phyloP scores from a whole-genome alignment of 2,797 vertebrate species.

The Manis crassicaudata region DNA sequence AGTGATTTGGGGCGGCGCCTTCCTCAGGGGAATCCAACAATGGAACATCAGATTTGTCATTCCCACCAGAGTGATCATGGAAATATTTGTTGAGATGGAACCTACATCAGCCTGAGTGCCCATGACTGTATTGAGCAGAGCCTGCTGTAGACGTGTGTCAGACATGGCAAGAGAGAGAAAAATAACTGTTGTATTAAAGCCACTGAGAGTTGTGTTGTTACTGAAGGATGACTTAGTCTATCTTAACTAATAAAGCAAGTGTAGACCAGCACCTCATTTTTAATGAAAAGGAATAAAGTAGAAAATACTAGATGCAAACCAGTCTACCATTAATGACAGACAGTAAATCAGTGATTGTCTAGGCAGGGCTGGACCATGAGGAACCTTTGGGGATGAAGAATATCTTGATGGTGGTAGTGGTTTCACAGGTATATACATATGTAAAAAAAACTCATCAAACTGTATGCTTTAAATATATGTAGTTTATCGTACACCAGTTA shows the following conservation, averaged over 20 bases:
- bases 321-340: neutral
- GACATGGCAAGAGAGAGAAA: neutral
- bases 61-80: neutral
- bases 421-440: neutral
- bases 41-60: neutral
- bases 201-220: neutral
- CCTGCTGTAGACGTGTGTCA: neutral
- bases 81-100: neutral
- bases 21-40: too few relatives aligned
- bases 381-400: neutral
- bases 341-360: neutral
- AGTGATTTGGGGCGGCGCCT: too few relatives aligned
- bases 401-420: neutral
- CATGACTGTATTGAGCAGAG: neutral
- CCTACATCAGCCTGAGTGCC: neutral
- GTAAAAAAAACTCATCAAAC: neutral
- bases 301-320: neutral
- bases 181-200: neutral
- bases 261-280: neutral
- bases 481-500: neutral
- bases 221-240: neutral
- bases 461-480: neutral
- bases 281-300: neutral
- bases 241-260: neutral
- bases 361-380: neutral